Conservation (phyloP, 1,140 invertebrate genomes). For the Drosophila sproati region DNA sequence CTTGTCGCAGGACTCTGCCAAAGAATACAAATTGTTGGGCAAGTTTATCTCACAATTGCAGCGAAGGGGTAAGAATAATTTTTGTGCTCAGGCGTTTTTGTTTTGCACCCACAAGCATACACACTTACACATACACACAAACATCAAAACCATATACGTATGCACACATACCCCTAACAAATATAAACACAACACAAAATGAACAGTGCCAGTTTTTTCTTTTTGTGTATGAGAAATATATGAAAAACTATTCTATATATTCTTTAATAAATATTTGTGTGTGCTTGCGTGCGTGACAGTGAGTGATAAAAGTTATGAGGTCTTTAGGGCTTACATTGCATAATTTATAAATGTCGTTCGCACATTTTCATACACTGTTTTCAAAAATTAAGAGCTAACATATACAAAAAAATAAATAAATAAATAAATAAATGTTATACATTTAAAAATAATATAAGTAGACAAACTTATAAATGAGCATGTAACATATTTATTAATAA, state of each 20-base stretch:
- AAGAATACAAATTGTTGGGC: slow-evolving; percentile 49
- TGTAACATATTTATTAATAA: too few relatives aligned
- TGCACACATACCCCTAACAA: slow-evolving; percentile 1
- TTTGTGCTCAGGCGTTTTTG: slow-evolving; percentile 27
- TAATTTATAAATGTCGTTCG: slow-evolving; percentile 46
- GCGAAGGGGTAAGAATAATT: slow-evolving; percentile 29
- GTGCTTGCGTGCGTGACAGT: slow-evolving; percentile 58
- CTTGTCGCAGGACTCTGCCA: slow-evolving; percentile 21
- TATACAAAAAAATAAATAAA: background rate
- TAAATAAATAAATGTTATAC: background rate
- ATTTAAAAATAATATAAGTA: background rate
- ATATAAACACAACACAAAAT: slow-evolving; percentile 20
- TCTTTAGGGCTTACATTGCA: slow-evolving; percentile 52
- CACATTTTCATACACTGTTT: slow-evolving; percentile 2
- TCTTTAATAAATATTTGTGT: background rate
- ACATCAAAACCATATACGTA: slow-evolving; percentile 7
- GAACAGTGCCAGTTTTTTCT: background rate
- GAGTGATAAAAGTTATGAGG: slow-evolving; percentile 78
- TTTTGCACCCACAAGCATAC: slow-evolving; percentile 13
- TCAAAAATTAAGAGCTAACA: background rate
- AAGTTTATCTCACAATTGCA: slow-evolving; percentile 47
- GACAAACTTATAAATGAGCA: too few relatives aligned
- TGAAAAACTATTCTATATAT: slow-evolving; percentile 11
- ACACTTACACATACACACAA: background rate
- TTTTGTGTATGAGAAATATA: slow-evolving; percentile 32